phyloP scores from a whole-genome alignment of 2,888 invertebrate species.

The Balanococcus diminutus region DNA sequence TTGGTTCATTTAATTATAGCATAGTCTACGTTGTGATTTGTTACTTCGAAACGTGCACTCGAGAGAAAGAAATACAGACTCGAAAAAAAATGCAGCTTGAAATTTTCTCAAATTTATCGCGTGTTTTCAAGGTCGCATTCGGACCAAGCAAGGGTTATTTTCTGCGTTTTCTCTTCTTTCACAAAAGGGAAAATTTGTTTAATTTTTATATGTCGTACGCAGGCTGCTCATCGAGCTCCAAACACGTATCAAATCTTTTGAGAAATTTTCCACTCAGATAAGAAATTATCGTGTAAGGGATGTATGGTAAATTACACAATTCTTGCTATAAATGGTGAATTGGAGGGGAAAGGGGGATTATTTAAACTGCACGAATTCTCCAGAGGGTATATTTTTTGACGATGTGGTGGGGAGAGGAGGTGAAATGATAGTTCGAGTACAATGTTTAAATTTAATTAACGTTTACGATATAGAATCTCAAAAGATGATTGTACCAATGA shows the following conservation, averaged over 20 bases:
- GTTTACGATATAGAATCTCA: no score
- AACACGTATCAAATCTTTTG: neutral
- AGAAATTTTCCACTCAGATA: neutral
- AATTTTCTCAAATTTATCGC: neutral
- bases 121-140: neutral
- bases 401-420: no score
- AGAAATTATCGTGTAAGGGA: no score
- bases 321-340: no score
- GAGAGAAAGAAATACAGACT: no score
- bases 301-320: no score
- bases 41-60: neutral
- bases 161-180: neutral
- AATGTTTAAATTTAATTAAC: no score
- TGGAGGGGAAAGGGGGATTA: no score
- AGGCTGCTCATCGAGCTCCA: neutral
- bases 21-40: neutral
- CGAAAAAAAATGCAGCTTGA: neutral
- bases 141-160: neutral
- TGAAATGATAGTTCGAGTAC: no score
- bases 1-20: neutral
- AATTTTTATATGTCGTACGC: neutral
- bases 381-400: no score
- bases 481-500: no score
- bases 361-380: no score
- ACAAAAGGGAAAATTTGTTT: neutral